Conservation (phyloP, 2,888 invertebrate genomes). For the Anarsia innoxiella region DNA sequence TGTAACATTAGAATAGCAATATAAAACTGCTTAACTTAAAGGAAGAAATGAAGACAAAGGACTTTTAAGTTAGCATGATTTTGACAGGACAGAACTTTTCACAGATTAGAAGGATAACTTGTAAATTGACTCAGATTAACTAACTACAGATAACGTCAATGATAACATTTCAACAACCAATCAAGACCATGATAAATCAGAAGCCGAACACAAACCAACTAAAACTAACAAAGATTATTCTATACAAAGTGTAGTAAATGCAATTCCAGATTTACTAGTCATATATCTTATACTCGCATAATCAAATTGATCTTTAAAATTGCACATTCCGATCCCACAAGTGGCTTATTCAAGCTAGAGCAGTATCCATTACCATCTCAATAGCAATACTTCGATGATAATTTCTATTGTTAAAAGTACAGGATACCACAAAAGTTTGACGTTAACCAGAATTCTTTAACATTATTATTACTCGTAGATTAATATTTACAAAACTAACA, state of each 20-base stretch:
- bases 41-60: constrained; percentile 28
- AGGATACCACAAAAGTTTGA: no score
- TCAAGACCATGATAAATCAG: constrained; percentile 16
- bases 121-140: neutral
- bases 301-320: constrained; percentile 27
- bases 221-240: constrained; percentile 6
- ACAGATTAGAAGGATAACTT: no score
- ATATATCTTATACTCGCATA: constrained; percentile 26
- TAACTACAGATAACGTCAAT: neutral
- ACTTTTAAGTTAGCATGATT: neutral
- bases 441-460: no score
- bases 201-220: constrained; percentile 7
- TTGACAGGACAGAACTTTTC: no score
- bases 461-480: constrained; percentile 38
- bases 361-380: no score
- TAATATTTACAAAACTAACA: constrained; percentile 71
- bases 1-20: constrained; percentile 33
- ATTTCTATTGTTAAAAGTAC: no score
- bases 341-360: no score
- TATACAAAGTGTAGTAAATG: constrained; percentile 33
- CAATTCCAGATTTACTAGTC: constrained; percentile 49
- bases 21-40: constrained; percentile 28
- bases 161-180: no score
- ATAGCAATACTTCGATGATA: no score
- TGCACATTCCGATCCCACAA: constrained; percentile 49